Conservation (phyloP, 1,140 invertebrate genomes). For the Tetragonula clypearis region DNA sequence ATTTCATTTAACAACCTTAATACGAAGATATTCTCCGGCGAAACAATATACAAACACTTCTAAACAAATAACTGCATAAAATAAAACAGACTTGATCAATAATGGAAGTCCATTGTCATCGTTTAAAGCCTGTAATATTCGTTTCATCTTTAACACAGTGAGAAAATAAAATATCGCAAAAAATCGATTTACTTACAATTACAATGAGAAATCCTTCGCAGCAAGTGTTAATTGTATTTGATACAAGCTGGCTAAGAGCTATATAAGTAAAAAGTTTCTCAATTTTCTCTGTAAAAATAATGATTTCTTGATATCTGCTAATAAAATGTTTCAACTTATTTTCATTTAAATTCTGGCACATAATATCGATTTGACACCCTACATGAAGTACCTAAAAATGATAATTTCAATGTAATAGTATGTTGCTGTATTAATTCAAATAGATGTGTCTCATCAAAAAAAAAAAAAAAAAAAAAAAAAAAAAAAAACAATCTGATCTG, state of each 20-base stretch:
- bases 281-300: conserved; percentile 36
- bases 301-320: conserved; percentile 45
- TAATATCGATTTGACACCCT: conserved; percentile 52
- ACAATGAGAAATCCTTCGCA: conserved; percentile 50
- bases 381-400: conserved; percentile 48
- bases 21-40: conserved; percentile 45
- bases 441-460: too few species aligned
- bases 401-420: background rate
- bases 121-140: background rate
- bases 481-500: background rate
- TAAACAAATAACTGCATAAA: conserved; percentile 7
- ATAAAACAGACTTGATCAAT: conserved; percentile 1
- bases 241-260: conserved; percentile 45
- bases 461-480: too few species aligned
- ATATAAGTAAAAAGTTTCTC: conserved; percentile 54
- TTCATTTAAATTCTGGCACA: conserved; percentile 27
- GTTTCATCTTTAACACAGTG: background rate
- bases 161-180: background rate
- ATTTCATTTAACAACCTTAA: conserved; percentile 28
- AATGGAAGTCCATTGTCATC: background rate
- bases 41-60: conserved; percentile 48
- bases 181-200: conserved; percentile 40
- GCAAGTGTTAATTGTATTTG: conserved; percentile 48
- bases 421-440: background rate
- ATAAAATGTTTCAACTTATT: conserved; percentile 26